Conservation (phyloP, 2,113 vertebrate genomes). For the Lipophrys pholis region DNA sequence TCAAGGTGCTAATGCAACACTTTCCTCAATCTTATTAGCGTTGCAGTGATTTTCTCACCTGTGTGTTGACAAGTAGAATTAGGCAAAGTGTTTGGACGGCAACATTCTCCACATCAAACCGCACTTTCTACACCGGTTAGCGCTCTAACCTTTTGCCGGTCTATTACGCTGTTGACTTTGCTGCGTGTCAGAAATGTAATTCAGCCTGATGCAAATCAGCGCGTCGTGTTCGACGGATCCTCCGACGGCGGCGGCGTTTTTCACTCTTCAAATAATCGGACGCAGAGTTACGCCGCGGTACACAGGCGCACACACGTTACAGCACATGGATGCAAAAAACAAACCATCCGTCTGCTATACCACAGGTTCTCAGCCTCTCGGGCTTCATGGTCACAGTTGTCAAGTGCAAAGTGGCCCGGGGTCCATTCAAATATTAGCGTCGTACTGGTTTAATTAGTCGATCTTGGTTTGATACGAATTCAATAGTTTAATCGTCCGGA, state of each 20-base stretch:
- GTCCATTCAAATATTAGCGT: too few relatives aligned
- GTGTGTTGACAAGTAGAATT: slow-evolving; percentile 67
- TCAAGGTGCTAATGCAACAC: slow-evolving; percentile 80
- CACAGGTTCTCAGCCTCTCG: too few relatives aligned
- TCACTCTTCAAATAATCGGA: neutral
- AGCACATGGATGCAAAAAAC: too few relatives aligned
- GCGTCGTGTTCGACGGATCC: slow-evolving; percentile 14
- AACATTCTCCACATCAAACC: slow-evolving; percentile 8
- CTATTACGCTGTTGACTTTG: slow-evolving; percentile 47
- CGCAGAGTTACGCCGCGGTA: too few relatives aligned
- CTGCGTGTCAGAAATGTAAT: slow-evolving; percentile 46
- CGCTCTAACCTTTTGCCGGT: slow-evolving; percentile 35
- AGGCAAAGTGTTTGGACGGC: slow-evolving; percentile 60
- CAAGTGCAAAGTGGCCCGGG: too few relatives aligned
- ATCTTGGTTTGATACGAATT: too few relatives aligned
- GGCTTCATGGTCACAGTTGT: too few relatives aligned
- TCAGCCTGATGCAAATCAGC: slow-evolving; percentile 50
- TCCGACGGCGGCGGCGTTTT: slow-evolving; percentile 6
- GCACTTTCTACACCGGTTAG: neutral
- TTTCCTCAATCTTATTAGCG: slow-evolving; percentile 72
- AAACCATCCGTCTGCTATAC: too few relatives aligned
- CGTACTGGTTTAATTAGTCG: too few relatives aligned
- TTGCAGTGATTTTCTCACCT: slow-evolving; percentile 58
- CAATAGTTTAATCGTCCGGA: too few relatives aligned
- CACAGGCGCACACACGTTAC: too few relatives aligned